These are phyloP conservation scores for Drosophila funebris DNA, from an alignment of 1,140 invertebrate species.

Conservation along the genomic window DNA sequence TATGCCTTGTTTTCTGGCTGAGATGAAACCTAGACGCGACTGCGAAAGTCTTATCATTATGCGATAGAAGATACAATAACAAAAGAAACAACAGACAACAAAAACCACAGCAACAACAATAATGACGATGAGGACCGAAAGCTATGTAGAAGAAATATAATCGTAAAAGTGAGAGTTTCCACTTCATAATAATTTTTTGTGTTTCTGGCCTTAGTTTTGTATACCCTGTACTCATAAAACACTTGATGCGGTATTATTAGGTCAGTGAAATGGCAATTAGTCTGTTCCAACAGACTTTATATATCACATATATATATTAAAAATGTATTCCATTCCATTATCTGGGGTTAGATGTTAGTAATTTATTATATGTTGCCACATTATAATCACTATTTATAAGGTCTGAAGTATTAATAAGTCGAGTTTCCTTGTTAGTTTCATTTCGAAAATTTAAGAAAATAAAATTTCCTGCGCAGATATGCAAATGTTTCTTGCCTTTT, in stretches of 20 bases:
- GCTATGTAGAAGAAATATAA: constrained; percentile 76
- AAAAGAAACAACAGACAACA: constrained; percentile 55
- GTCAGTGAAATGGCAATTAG: not conserved
- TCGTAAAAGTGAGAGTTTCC: constrained; percentile 82
- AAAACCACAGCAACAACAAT: constrained; percentile 30
- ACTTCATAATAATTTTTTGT: constrained; percentile 70
- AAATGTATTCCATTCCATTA: no score
- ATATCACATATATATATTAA: not conserved
- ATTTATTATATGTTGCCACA: not conserved
- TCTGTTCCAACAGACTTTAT: not conserved
- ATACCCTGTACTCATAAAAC: constrained; percentile 24
- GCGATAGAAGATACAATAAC: constrained; percentile 67
- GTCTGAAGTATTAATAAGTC: not conserved
- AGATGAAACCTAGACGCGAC: constrained; percentile 16
- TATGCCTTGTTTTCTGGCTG: constrained; percentile 69
- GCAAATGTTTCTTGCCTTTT: constrained; percentile 54
- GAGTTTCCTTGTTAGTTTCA: not conserved
- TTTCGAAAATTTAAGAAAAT: constrained; percentile 11
- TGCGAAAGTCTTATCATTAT: constrained; percentile 76
- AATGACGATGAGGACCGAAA: constrained; percentile 64
- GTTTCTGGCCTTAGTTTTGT: constrained; percentile 38
- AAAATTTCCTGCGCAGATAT: constrained; percentile 49
- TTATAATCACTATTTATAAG: not conserved
- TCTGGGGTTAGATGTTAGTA: not conserved
- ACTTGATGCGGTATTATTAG: not conserved